Percentiles rank a stretch among this genome's conserved stretches.
Conservation (phyloP, 2,797 vertebrate species). For the Coreius guichenoti region DNA sequence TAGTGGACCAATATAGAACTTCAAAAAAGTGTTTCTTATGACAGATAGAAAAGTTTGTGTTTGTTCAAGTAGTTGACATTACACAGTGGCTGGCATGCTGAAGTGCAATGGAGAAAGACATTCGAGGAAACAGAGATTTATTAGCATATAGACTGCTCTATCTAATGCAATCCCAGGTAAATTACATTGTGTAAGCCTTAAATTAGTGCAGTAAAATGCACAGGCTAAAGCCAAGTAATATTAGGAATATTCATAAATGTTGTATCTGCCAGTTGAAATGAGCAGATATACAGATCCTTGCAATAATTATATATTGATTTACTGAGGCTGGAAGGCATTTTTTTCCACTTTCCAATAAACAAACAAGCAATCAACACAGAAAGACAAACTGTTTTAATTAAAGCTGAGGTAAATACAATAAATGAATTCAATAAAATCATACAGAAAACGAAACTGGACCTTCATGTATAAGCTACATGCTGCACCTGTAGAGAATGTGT, state of each 20-base stretch:
- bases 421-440: background rate
- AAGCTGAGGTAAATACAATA: background rate
- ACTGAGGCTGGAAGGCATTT: background rate
- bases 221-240: no score
- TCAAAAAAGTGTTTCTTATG: background rate
- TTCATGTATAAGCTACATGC: background rate
- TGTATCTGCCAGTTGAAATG: background rate
- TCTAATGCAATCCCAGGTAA: background rate
- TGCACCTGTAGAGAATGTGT: background rate
- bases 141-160: background rate
- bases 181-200: background rate
- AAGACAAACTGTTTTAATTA: background rate
- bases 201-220: background rate
- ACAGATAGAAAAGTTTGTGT: slow-evolving; percentile 15
- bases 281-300: background rate
- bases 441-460: background rate
- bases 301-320: background rate
- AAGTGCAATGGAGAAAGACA: background rate
- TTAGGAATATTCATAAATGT: no score
- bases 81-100: background rate
- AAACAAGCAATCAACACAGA: background rate
- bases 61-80: background rate
- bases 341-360: background rate
- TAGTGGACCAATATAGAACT: slow-evolving; percentile 15
- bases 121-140: background rate